phyloP scores from a whole-genome alignment of 2,113 vertebrate genomes.

The Rhinoptilus africanus region DNA sequence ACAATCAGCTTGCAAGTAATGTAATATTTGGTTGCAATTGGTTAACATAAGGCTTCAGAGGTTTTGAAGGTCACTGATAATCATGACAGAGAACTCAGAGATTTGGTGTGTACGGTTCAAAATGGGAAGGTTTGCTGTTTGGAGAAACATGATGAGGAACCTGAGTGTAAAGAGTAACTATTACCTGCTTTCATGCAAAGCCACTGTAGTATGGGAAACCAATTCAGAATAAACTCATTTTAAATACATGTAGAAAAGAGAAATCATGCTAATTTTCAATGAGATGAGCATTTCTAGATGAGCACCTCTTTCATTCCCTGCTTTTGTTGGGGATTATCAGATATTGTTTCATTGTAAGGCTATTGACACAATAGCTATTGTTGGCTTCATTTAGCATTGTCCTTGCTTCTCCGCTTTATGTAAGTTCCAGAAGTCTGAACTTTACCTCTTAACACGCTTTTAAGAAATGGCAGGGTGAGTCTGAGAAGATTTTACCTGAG shows the following conservation, averaged over 20 bases:
- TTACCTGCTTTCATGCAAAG: neutral
- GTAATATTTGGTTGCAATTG: neutral
- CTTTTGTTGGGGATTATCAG: neutral
- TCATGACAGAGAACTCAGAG: neutral
- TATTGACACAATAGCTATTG: neutral
- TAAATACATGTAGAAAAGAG: neutral
- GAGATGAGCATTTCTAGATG: neutral
- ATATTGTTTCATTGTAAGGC: neutral
- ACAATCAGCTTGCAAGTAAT: neutral
- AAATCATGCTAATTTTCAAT: neutral
- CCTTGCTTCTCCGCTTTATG: neutral
- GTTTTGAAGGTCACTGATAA: neutral
- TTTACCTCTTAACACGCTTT: neutral
- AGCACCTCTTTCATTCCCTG: neutral
- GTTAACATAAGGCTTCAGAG: neutral
- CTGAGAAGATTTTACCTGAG: neutral
- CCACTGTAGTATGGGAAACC: neutral
- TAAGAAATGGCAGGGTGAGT: neutral
- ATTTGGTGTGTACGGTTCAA: neutral
- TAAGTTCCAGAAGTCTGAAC: neutral
- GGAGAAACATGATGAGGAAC: neutral
- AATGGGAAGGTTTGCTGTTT: neutral
- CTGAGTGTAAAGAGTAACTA: neutral
- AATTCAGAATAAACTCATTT: neutral
- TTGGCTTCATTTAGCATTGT: neutral